Evolutionary conservation across 2,888 invertebrate species (phyloP), one percentile per base, ranked within the genome.

Genomic region (Cataglyphis livida): DNA sequence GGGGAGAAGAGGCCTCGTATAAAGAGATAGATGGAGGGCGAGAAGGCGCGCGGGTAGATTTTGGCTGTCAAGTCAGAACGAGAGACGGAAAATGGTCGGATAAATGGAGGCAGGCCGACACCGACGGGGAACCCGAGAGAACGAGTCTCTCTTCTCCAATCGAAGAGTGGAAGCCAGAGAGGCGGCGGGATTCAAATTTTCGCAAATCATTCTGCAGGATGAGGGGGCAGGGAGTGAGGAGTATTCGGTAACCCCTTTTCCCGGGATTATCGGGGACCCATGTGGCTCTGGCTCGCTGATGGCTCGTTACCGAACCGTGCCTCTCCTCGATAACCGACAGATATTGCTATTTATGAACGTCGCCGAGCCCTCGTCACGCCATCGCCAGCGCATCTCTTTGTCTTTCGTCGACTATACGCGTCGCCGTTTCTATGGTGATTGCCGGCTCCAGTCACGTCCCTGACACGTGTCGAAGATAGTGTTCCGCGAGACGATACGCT

Each of bases 261-360:
- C 91, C 88, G 90, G 92, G 93, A 93, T 94, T 93, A 93, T 92
- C 92, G 91, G 91, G 76, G 93, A 88, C 92, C 94, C 94, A 94
- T 94, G 93, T 94, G 94, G 92, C 90, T 90, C 66, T 84, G 83
- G 90, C 90, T 90, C 90, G 90, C 92, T 92, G 92, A 94, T 94
- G 94, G 94, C 94, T 94, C 94, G 93, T 94, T 94, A 94, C 93
- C 90, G 86, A 90, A 90, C 91, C 90, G 87, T 89, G 90, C 88
- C 90, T 90, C 90, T 90, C 90, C 90, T 90, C 91, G 92, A 93
- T 93, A 91, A 91, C 93, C 92, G 93, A 94, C 93, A 93, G 93
- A 93, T 94, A 94, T 93, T 93, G 91, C 92, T 93, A 93, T 94
- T 94, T 94, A 94, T 92, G 93, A 92, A 89, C 87, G 88, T 83